Evolutionary conservation across 2,797 vertebrate species (phyloP).

Genomic region (Podarcis siculus): DNA sequence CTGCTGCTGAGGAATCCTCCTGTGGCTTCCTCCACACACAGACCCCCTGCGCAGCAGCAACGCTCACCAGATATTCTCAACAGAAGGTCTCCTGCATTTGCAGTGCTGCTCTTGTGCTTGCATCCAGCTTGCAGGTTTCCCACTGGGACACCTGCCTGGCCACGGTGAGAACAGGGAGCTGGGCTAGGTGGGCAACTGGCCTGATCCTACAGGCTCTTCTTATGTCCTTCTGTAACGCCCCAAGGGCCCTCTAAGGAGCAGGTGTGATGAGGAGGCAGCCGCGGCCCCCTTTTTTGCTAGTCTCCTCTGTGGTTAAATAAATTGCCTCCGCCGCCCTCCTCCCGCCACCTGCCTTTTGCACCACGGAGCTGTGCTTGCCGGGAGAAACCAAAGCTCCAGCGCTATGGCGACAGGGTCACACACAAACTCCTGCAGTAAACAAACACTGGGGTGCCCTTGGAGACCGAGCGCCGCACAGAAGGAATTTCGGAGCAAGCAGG

Average conservation of each 20-base stretch:
- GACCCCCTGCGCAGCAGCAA: no score
- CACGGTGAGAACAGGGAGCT: no score
- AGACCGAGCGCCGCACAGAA: rapidly evolving
- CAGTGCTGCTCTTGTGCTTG: no score
- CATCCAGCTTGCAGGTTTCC: no score
- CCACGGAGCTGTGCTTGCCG: rapidly evolving
- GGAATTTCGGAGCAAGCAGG: not conserved
- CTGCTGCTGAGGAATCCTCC: not conserved
- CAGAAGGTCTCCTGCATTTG: no score
- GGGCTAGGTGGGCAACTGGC: no score
- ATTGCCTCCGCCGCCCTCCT: not conserved
- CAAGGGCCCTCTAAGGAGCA: no score
- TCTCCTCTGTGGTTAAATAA: not conserved
- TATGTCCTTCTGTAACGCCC: no score
- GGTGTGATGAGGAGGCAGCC: not conserved
- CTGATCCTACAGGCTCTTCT: no score
- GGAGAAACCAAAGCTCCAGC: rapidly evolving
- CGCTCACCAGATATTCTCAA: not conserved
- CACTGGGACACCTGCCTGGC: no score
- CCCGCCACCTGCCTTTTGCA: rapidly evolving
- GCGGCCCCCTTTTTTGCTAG: no score
- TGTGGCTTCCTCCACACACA: not conserved
- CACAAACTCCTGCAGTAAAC: not conserved
- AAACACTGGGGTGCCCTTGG: not conserved
- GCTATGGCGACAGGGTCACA: rapidly evolving